Base-by-base conservation (phyloP, 1,140 invertebrate species). In the Hormaphis cornu region DNA sequence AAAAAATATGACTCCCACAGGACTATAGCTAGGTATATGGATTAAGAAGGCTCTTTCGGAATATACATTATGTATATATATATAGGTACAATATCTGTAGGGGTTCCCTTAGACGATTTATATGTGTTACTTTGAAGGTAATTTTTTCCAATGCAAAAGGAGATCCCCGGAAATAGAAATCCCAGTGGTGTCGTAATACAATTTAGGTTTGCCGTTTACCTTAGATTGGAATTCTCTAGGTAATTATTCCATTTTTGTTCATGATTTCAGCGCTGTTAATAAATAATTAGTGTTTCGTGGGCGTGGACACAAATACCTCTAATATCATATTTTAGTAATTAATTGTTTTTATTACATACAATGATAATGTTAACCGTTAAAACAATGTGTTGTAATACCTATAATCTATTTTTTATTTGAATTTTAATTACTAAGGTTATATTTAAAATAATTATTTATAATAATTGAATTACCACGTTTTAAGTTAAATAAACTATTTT, bases 41-140 rank as follows among this genome's bases (percentile, higher is more conserved):
- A 66, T 66, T 66, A 66, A 66, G 50, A 50, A 66, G 50, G 61
- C 61, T 63, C 35, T 63, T 58, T 66, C 30, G 7, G 24, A 33
- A 46, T 66, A 20, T 46, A n/a, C n/a, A n/a, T n/a, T n/a, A 63
- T 63, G 28, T 63, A 54, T 54, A 66, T 50, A 22, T 6, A 30
- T 48, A 28, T 66, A 33, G 12, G 12, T n/a, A n/a, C n/a, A n/a
- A n/a, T n/a, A n/a, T n/a, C n/a, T n/a, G n/a, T n/a, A 14, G 28
- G 61, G 44, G 30, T 46, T 61, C 46, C 18, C 26, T n/a, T 50
- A 48, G 42, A 66, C 42, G 28, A 66, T 66, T 66, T 48, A 66
- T 66, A 48, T 48, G 18, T 66, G 35, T 24, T 63, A 35, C 28
- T 22, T 30, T 50, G 48, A 46, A 61, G 9, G 42, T 28, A n/a